phyloP scores from a whole-genome alignment of 2,797 vertebrate genomes.

The Enteromius mattozi region DNA sequence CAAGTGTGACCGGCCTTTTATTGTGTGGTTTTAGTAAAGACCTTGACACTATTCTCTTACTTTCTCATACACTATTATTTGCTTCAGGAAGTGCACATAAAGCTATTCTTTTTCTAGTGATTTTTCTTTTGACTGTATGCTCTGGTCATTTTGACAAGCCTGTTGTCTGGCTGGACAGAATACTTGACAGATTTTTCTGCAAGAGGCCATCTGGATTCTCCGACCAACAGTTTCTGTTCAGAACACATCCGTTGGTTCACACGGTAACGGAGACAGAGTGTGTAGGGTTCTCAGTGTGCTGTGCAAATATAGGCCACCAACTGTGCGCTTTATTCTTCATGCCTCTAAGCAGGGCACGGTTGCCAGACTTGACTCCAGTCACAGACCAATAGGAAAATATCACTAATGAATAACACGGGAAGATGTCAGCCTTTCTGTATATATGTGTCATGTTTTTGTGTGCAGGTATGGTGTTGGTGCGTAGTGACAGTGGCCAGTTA shows the following conservation, averaged over 20 bases:
- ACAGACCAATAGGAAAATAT: constrained; percentile 10
- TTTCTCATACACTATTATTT: not conserved
- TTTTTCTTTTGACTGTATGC: constrained; percentile 20
- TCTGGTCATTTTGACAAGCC: constrained; percentile 21
- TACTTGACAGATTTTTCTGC: constrained; percentile 42
- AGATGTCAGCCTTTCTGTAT: constrained; percentile 4
- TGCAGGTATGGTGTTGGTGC: constrained; percentile 93
- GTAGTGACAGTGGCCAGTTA: constrained; percentile 93
- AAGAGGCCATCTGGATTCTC: constrained; percentile 44
- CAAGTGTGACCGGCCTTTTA: not conserved
- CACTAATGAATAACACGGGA: constrained; percentile 3
- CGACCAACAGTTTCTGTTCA: constrained; percentile 20
- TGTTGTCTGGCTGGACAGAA: constrained; percentile 37
- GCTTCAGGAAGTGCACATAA: not conserved
- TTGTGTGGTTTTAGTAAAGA: not conserved
- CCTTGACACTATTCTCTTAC: not conserved
- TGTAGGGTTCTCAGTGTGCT: constrained; percentile 33
- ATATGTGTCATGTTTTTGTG: constrained; percentile 7
- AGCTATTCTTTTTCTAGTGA: not conserved
- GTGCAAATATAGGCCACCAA: constrained; percentile 52
- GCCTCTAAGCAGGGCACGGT: constrained; percentile 11
- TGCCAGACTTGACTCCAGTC: constrained; percentile 6
- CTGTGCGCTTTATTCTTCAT: constrained; percentile 37
- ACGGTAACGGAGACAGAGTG: constrained; percentile 16
- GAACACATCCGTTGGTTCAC: constrained; percentile 39